Evolutionary conservation across 2,113 vertebrate species (phyloP).

Genomic region (Emydocephalus ijimae): DNA sequence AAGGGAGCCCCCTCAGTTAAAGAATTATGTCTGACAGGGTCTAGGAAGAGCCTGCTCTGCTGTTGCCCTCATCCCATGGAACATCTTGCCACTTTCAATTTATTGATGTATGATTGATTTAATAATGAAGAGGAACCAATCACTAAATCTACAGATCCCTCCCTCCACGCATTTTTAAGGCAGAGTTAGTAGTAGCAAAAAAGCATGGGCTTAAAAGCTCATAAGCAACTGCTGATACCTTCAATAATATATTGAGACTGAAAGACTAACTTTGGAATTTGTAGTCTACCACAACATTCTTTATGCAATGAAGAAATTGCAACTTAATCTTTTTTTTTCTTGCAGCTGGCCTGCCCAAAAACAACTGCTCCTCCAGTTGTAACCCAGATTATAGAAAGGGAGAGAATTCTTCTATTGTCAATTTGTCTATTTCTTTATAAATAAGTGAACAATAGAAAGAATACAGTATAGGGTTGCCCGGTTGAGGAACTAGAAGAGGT

Average conservation of each 20-base stretch:
- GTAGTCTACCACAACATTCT: background rate
- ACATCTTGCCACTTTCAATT: too few species aligned
- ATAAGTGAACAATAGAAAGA: background rate
- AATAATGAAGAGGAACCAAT: background rate
- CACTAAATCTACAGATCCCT: background rate
- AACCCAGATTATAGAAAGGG: background rate
- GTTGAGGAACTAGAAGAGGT: too few species aligned
- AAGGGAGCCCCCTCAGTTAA: too few species aligned
- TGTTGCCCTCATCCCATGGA: too few species aligned
- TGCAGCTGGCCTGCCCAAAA: background rate
- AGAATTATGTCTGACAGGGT: too few species aligned
- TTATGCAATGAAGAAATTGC: background rate
- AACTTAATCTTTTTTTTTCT: background rate
- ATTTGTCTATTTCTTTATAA: background rate
- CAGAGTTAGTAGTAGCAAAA: background rate
- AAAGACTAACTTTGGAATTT: background rate
- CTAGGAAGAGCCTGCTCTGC: too few species aligned
- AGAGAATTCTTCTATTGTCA: background rate
- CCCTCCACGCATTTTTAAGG: background rate
- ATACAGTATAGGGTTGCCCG: too few species aligned
- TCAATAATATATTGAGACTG: background rate
- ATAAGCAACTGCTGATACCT: background rate
- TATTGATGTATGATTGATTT: background rate
- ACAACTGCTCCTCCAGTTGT: background rate
- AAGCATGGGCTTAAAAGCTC: background rate